These are phyloP conservation scores for Drosophila merina DNA, from an alignment of 2,888 invertebrate genomes.

Conservation along the genomic window DNA sequence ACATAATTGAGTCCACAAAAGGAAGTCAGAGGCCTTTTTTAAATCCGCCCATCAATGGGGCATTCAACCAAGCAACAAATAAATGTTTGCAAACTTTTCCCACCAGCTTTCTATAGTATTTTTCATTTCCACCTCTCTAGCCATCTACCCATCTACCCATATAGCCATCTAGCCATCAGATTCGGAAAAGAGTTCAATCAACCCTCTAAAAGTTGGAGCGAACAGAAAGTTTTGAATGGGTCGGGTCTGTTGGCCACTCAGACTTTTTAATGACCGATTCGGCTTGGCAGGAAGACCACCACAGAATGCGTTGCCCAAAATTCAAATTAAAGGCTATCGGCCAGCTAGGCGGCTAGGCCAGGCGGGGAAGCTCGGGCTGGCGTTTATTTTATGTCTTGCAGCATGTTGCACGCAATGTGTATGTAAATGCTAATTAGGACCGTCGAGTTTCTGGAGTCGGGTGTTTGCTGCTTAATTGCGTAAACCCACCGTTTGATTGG, in stretches of 20 bases:
- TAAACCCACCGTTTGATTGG: slow-evolving; percentile 73
- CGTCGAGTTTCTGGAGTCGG: slow-evolving; percentile 3
- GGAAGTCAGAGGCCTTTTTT: slow-evolving; percentile 13
- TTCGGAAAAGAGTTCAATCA: slow-evolving; percentile 29
- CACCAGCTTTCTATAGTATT: slow-evolving; percentile 32
- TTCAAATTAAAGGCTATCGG: slow-evolving; percentile 14
- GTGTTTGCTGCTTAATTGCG: slow-evolving; percentile 69
- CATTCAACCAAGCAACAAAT: slow-evolving; percentile 40
- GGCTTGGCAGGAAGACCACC: slow-evolving; percentile 24
- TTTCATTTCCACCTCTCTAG: not conserved
- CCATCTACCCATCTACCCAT: not conserved
- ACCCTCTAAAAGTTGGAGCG: slow-evolving; percentile 43
- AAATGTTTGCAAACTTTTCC: slow-evolving; percentile 45
- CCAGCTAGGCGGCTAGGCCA: too few relatives aligned
- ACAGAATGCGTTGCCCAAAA: slow-evolving; percentile 12
- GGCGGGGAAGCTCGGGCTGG: slow-evolving; percentile 37
- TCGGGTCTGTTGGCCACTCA: slow-evolving; percentile 37
- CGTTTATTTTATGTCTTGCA: slow-evolving; percentile 68
- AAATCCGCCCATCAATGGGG: slow-evolving; percentile 9
- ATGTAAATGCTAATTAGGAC: slow-evolving; percentile 72
- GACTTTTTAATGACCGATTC: slow-evolving; percentile 41
- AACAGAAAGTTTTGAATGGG: slow-evolving; percentile 46
- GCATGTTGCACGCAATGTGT: slow-evolving; percentile 68
- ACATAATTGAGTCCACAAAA: slow-evolving; percentile 31
- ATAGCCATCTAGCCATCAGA: not conserved